phyloP scores from a whole-genome alignment of 2,888 invertebrate species.

The Operophtera brumata region DNA sequence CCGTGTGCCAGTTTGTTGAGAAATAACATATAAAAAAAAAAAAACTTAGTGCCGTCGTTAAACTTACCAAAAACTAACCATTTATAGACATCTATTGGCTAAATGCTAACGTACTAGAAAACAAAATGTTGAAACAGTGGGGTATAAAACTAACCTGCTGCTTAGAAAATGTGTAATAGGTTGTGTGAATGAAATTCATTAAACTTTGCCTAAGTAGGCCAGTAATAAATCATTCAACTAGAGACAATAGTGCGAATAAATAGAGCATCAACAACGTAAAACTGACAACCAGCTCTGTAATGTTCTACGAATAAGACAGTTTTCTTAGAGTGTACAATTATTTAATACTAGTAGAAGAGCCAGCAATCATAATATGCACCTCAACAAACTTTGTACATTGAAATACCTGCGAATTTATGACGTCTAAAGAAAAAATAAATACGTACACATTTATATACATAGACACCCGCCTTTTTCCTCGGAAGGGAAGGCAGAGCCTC shows the following conservation, averaged over 20 bases:
- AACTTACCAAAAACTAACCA: no score
- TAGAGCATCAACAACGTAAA: conserved; percentile 20
- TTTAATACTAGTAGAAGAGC: background rate
- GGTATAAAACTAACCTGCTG: no score
- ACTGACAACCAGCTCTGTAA: conserved; percentile 12
- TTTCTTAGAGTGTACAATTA: conserved; percentile 17
- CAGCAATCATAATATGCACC: background rate
- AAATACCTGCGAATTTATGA: no score
- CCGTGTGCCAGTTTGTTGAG: no score
- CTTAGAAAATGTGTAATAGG: background rate
- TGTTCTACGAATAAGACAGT: conserved; percentile 10
- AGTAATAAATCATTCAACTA: conserved; percentile 14
- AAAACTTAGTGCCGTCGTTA: no score
- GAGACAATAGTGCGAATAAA: conserved; percentile 20
- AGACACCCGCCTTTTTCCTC: no score
- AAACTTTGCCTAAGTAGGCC: conserved; percentile 10
- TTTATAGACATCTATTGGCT: no score
- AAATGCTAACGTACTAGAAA: background rate
- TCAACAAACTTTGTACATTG: no score
- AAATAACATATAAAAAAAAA: no score
- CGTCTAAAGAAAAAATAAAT: no score
- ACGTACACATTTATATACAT: no score
- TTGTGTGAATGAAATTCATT: conserved; percentile 2
- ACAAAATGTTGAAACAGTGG: background rate
- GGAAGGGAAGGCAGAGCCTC: no score